Percentiles rank a stretch among this genome's conserved stretches.
phyloP scores from a whole-genome alignment of 1,140 invertebrate genomes.

The Bradysia coprophila region DNA sequence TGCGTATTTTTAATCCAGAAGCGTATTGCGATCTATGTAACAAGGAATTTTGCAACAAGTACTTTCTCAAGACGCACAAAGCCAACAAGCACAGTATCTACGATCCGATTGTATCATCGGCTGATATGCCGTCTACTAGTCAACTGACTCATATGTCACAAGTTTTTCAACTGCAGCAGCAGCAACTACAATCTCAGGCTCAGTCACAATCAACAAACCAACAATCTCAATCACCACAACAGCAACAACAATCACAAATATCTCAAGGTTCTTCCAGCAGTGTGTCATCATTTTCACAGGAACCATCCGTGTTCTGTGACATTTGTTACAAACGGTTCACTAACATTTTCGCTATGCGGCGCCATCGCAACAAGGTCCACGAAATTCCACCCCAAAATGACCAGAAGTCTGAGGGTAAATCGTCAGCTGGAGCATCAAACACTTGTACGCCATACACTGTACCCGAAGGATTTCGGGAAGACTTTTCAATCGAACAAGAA shows the following conservation, averaged over 20 bases:
- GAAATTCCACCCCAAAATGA: conserved; percentile 9
- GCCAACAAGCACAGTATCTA: conserved; percentile 89
- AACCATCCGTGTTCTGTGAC: conserved; percentile 24
- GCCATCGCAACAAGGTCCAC: conserved; percentile 29
- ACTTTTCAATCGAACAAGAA: conserved; percentile 29
- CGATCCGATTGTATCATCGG: conserved; percentile 32
- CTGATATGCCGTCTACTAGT: conserved; percentile 16
- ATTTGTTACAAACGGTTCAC: conserved; percentile 31
- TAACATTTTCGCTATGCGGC: conserved; percentile 28
- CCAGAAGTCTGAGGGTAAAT: background rate
- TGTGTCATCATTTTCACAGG: conserved; percentile 6
- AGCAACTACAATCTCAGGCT: conserved; percentile 1
- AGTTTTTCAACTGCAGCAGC: conserved; percentile 5
- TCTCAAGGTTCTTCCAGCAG: conserved; percentile 5
- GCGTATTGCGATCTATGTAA: conserved; percentile 94
- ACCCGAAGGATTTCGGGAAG: conserved; percentile 22
- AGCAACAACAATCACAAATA: conserved; percentile 10
- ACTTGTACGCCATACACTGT: conserved; percentile 10
- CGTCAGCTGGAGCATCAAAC: conserved; percentile 2
- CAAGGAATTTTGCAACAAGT: conserved; percentile 99
- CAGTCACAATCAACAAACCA: background rate
- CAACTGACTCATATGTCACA: conserved; percentile 11
- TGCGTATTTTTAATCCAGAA: conserved; percentile 83
- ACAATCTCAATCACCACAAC: conserved; percentile 8
- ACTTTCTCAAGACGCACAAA: conserved; percentile 95